Conservation (phyloP, 2,113 vertebrate species). For the Campylomormyrus tamandua region DNA sequence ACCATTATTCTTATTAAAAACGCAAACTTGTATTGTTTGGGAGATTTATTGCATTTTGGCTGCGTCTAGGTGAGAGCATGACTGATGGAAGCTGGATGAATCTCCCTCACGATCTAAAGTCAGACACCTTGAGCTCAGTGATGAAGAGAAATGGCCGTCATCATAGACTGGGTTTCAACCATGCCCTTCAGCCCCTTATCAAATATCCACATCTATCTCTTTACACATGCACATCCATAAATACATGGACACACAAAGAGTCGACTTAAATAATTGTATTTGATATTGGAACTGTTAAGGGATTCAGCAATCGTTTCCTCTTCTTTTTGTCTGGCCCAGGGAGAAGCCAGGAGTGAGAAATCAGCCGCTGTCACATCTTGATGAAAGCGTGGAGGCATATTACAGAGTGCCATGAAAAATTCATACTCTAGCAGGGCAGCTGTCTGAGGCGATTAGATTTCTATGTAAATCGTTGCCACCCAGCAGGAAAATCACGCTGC, state of each 20-base stretch:
- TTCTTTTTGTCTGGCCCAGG: background rate
- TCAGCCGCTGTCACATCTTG: background rate
- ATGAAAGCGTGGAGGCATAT: conserved; percentile 10
- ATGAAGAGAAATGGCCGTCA: background rate
- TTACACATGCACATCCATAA: background rate
- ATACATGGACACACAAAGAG: background rate
- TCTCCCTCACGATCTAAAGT: background rate
- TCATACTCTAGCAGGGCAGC: background rate
- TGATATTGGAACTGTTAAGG: background rate
- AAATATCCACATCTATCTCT: background rate
- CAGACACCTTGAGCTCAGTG: background rate
- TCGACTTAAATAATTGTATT: background rate
- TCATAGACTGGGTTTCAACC: background rate
- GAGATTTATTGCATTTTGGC: background rate
- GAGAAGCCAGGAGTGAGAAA: background rate
- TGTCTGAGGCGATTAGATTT: conserved; percentile 17
- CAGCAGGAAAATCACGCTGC: conserved; percentile 9
- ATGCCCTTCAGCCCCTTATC: background rate
- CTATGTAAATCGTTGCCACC: conserved; percentile 18
- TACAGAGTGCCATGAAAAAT: conserved; percentile 13
- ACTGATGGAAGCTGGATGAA: background rate
- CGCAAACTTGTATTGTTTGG: background rate
- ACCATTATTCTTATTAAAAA: background rate
- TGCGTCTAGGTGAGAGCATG: background rate
- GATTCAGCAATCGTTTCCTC: background rate